Conservation (phyloP, 37 sponge, comb jelly and placozoan species). For the Aplysina aerophoba region DNA sequence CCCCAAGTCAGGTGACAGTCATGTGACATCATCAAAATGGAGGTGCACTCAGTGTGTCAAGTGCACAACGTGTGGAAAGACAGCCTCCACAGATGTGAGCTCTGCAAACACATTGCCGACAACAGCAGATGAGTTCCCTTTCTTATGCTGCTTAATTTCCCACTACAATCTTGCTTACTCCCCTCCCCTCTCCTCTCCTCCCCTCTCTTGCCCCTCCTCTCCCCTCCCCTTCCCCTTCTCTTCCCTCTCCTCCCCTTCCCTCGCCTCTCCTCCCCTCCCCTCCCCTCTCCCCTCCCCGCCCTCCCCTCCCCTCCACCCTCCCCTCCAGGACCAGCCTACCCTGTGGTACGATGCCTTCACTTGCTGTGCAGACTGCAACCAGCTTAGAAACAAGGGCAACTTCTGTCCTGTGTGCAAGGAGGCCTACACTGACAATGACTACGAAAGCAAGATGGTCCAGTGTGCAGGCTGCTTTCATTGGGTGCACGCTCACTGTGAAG, state of each 20-base stretch:
- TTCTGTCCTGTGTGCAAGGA: conserved; percentile 17
- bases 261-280: not conserved
- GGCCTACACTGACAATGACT: conserved; percentile 22
- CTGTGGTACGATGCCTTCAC: conserved; percentile 4
- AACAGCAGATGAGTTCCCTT: too few species aligned
- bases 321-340: not conserved
- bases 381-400: conserved; percentile 19
- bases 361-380: not conserved
- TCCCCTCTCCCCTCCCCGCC: not conserved
- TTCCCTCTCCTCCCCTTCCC: not conserved
- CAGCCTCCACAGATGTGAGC: conserved; percentile 63
- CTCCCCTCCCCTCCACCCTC: not conserved
- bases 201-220: not conserved
- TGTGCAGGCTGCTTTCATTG: conserved; percentile 85
- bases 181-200: not conserved
- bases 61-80: conserved; percentile 68
- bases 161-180: not conserved
- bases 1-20: conserved; percentile 20
- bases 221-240: not conserved
- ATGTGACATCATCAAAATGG: conserved; percentile 11
- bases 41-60: conserved; percentile 58
- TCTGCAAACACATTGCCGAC: too few species aligned
- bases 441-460: conserved; percentile 77
- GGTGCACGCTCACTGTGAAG: conserved; percentile 86
- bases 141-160: not conserved